These are phyloP conservation scores for Proales similis DNA, from an alignment of 1,140 invertebrate genomes.

Conservation along the genomic window DNA sequence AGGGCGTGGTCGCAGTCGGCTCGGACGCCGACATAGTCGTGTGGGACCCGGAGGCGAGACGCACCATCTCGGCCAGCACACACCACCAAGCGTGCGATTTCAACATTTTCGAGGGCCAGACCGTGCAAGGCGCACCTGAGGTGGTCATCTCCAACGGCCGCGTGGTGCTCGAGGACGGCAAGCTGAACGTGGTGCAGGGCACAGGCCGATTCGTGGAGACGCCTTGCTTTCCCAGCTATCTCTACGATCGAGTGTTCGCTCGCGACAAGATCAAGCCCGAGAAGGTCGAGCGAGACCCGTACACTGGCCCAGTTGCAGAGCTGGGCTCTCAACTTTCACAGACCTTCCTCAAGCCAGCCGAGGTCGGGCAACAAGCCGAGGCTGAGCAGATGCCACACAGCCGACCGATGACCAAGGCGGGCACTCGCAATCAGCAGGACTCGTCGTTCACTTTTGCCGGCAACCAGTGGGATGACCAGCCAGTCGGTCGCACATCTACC, in stretches of 20 bases:
- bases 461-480: slow-evolving; percentile 55
- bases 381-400: too few relatives aligned
- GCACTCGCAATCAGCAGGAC: slow-evolving; percentile 72
- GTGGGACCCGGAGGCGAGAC: slow-evolving; percentile 78
- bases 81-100: slow-evolving; percentile 90
- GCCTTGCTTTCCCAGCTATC: slow-evolving; percentile 59
- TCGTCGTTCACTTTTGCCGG: slow-evolving; percentile 75
- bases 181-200: slow-evolving; percentile 69
- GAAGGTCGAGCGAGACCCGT: slow-evolving; percentile 52
- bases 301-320: slow-evolving; percentile 48
- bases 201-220: slow-evolving; percentile 66
- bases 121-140: slow-evolving; percentile 36
- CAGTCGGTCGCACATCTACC: slow-evolving; percentile 48
- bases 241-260: slow-evolving; percentile 60
- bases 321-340: too few relatives aligned
- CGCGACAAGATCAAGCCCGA: slow-evolving; percentile 49
- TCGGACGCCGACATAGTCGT: slow-evolving; percentile 96
- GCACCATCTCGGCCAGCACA: slow-evolving; percentile 80
- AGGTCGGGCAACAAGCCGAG: too few relatives aligned
- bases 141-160: slow-evolving; percentile 38
- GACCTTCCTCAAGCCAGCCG: too few relatives aligned
- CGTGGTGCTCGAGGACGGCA: slow-evolving; percentile 40
- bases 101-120: slow-evolving; percentile 86
- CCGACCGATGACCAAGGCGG: slow-evolving; percentile 40
- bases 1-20: slow-evolving; percentile 81